Evolutionary conservation across 2,888 invertebrate species (phyloP).

Genomic region (Ernsta delagoae): DNA sequence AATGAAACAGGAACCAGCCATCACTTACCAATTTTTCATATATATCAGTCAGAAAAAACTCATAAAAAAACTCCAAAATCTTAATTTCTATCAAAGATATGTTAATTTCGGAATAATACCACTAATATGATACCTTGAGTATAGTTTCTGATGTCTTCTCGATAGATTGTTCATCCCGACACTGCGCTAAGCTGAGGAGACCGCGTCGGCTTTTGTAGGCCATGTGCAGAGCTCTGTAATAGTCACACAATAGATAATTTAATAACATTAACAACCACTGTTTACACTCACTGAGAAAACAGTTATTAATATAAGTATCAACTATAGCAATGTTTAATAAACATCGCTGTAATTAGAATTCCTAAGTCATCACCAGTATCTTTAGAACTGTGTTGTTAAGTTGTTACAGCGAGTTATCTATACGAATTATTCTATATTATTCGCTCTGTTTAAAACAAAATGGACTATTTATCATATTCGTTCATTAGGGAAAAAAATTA

Average conservation of each 20-base stretch:
- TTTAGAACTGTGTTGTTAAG: constrained; percentile 49
- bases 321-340: constrained; percentile 75
- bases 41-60: no score
- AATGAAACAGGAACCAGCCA: no score
- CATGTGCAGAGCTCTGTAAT: constrained; percentile 74
- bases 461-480: no score
- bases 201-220: constrained; percentile 82
- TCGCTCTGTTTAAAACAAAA: no score
- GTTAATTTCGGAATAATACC: no score
- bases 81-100: no score
- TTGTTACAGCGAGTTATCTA: not conserved
- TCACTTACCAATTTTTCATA: no score
- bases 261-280: constrained; percentile 55
- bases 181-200: constrained; percentile 71
- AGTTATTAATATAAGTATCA: constrained; percentile 80
- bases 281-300: constrained; percentile 74
- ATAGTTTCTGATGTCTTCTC: constrained; percentile 72
- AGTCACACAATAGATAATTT: constrained; percentile 66
- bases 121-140: constrained; percentile 65
- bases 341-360: constrained; percentile 66
- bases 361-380: constrained; percentile 59
- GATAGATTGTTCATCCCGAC: constrained; percentile 64
- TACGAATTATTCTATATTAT: not conserved
- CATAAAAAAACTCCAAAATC: no score
- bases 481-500: no score